phyloP scores from a whole-genome alignment of 2,888 invertebrate genomes.

The Drosophila atripex region DNA sequence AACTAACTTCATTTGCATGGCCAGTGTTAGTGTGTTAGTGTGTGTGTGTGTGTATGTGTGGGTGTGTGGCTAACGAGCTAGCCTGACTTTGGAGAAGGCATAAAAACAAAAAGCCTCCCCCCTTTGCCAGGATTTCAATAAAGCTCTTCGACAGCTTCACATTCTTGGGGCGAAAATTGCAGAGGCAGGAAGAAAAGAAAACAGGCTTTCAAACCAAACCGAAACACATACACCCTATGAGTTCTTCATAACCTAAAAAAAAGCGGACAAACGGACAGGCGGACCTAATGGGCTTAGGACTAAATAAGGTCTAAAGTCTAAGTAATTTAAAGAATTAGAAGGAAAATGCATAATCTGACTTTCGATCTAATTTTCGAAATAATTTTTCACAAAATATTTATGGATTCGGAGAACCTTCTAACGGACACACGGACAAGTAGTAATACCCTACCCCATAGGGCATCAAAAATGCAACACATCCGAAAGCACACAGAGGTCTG shows the following conservation, averaged over 20 bases:
- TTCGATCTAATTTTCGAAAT: too few relatives aligned
- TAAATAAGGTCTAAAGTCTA: neutral
- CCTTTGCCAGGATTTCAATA: conserved; percentile 60
- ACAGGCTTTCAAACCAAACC: conserved; percentile 1
- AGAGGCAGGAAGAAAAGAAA: conserved; percentile 32
- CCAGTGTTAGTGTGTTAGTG: conserved; percentile 13
- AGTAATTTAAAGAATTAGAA: too few relatives aligned
- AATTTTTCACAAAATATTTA: too few relatives aligned
- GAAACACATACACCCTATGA: neutral
- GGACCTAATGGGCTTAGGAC: too few relatives aligned
- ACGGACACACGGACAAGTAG: too few relatives aligned
- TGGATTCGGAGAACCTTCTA: too few relatives aligned
- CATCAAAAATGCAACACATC: neutral
- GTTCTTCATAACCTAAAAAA: neutral
- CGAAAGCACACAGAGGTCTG: too few relatives aligned
- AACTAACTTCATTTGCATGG: conserved; percentile 75
- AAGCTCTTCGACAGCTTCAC: conserved; percentile 57
- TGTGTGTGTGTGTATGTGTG: conserved; percentile 47
- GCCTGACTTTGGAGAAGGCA: conserved; percentile 49
- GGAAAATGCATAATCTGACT: too few relatives aligned
- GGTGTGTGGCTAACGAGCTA: conserved; percentile 61
- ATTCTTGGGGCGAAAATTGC: conserved; percentile 51
- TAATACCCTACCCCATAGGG: neutral
- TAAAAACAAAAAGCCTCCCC: conserved; percentile 39
- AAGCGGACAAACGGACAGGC: too few relatives aligned